Conservation (phyloP, 2,113 vertebrate genomes). For the Neopipo cinnamomea region DNA sequence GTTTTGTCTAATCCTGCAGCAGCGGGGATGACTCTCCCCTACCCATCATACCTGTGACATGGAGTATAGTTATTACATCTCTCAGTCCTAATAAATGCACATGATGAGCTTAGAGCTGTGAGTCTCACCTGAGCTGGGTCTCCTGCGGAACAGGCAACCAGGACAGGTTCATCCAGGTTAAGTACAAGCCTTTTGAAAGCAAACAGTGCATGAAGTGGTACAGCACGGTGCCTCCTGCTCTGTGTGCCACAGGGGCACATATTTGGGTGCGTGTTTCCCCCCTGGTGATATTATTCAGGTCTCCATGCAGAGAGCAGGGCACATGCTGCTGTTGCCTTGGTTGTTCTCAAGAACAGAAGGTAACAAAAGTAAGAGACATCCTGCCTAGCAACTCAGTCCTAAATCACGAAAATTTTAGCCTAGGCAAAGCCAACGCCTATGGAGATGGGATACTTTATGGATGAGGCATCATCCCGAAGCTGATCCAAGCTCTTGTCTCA, state of each 20-base stretch:
- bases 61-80: neutral
- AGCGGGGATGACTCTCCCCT: neutral
- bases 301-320: neutral
- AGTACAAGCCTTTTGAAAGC: neutral
- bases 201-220: neutral
- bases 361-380: neutral
- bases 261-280: neutral
- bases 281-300: neutral
- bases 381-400: fast-evolving
- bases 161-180: neutral
- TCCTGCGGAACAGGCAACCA: neutral
- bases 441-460: neutral
- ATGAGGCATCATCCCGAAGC: neutral
- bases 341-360: neutral
- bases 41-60: too few species aligned
- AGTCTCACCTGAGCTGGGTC: neutral
- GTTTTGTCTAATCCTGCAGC: neutral
- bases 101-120: neutral
- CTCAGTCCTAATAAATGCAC: neutral
- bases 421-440: neutral
- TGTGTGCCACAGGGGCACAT: fast-evolving
- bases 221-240: neutral
- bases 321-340: neutral
- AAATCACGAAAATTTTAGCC: neutral
- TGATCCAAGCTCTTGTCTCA: neutral